Evolutionary conservation across 2,888 invertebrate genomes (phyloP).

Genomic region (Archips crataeganus): DNA sequence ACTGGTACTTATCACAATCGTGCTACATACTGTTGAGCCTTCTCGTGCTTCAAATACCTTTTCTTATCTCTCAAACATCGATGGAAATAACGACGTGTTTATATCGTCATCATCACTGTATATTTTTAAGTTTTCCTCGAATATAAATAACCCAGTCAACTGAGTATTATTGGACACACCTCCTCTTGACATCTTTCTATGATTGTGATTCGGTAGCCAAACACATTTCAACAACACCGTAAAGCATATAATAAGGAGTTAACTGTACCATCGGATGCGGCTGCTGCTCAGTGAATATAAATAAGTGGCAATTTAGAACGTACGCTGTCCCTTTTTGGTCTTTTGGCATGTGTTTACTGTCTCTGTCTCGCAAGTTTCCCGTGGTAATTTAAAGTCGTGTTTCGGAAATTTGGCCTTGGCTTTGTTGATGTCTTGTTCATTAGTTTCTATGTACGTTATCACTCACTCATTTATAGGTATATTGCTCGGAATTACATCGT

Average conservation of each 20-base stretch:
- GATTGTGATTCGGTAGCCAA: not conserved
- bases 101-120: not conserved
- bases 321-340: conserved; percentile 24
- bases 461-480: not conserved
- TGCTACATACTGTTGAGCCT: not conserved
- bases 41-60: not conserved
- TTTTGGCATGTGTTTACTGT: not conserved
- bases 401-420: conserved; percentile 49
- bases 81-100: conserved; percentile 13
- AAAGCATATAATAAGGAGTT: not conserved
- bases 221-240: not conserved
- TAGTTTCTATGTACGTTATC: not conserved
- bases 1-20: too few species aligned
- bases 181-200: not conserved
- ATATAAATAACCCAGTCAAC: not conserved
- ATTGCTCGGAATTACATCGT: not conserved
- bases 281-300: conserved; percentile 42
- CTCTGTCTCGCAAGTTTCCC: conserved; percentile 21
- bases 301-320: conserved; percentile 38
- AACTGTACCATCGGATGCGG: conserved; percentile 27
- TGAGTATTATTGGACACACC: conserved; percentile 1
- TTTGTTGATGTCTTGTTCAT: conserved; percentile 23
- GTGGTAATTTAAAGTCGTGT: conserved; percentile 6
- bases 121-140: conserved; percentile 2
- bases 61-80: not conserved